Conservation (phyloP, 2,113 vertebrate species). For the Gallinago paraguaiae region DNA sequence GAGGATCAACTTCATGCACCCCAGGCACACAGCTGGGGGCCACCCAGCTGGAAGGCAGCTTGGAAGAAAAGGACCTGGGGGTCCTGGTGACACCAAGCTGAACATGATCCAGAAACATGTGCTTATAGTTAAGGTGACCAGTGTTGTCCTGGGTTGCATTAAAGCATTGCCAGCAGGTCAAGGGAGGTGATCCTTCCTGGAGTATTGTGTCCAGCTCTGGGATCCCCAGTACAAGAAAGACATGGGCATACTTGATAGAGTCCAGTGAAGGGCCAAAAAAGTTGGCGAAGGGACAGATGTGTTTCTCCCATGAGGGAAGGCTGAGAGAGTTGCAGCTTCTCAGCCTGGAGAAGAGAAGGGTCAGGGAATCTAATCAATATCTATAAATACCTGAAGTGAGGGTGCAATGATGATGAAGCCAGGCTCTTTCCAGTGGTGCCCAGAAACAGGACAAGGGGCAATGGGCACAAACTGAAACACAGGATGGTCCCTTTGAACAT, state of each 20-base stretch:
- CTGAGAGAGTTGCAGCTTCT: neutral
- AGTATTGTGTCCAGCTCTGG: neutral
- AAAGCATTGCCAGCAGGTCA: neutral
- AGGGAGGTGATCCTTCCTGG: neutral
- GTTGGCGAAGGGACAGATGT: neutral
- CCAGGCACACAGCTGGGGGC: neutral
- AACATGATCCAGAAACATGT: neutral
- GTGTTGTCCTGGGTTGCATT: accelerated
- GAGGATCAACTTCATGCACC: accelerated
- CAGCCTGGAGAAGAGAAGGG: neutral
- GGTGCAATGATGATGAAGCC: neutral
- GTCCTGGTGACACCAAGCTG: neutral
- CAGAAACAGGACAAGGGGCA: neutral
- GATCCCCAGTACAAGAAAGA: neutral
- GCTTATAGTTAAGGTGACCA: neutral
- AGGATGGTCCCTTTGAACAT: neutral
- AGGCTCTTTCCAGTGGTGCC: neutral
- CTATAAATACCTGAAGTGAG: neutral
- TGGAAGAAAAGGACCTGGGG: neutral
- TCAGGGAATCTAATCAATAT: neutral
- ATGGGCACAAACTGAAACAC: neutral
- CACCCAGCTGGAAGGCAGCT: neutral
- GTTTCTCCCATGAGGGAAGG: neutral
- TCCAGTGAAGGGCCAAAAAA: neutral
- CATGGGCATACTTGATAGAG: neutral